Base-by-base conservation (phyloP, 2,888 invertebrate genomes). In the Ernsta delagoae region DNA sequence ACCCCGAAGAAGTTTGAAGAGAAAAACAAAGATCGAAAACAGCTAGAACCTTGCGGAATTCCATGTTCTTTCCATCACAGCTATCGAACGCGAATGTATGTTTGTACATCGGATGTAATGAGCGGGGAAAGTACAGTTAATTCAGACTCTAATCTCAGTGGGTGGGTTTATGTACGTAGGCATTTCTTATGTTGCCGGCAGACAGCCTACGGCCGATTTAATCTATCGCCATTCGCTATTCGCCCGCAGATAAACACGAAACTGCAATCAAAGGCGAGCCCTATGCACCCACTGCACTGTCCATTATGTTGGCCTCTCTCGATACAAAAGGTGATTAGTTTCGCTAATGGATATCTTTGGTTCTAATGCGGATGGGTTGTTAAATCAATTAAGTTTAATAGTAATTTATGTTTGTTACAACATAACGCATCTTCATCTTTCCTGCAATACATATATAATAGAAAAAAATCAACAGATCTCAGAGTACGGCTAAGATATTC, bases 171-270 rank as follows among this genome's bases (percentile, higher is more conserved):
- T 53, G 60, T 54, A 54, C 60, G 60, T 54, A 43, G 60, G 60
- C 66, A 66, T 66, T 66, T 60, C 66, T 66, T 66, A 53, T 54
- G 66, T 60, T 65, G 65, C 59, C 65, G 65, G 59, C 34, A 65
- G 65, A 65, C 65, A 66, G 66, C 66, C 66, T 54, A 60, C 66
- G 66, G 60, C 54, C 60, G 60, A 60, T 60, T 60, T 66, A 66
- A 66, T 66, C 60, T 66, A 66, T 66, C 53, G 59, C 66, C 41
- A 41, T 41, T 41, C 41, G 41, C 8, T 41, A 41, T 41, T 66
- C 53, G 59, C 66, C 66, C 50, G 48, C 36, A 41, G 66, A 66
- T 66, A 66, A 66, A 66, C 66, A 66, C 60, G 66, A 66, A 66
- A 66, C 66, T 66, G 66, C 66, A 66, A 66, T 66, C 66, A 60